A percentile compares a stretch with the other conserved stretches of the same genome.
Evolutionary conservation across 2,797 vertebrate genomes (phyloP).

Genomic region (Graptemys geographica): DNA sequence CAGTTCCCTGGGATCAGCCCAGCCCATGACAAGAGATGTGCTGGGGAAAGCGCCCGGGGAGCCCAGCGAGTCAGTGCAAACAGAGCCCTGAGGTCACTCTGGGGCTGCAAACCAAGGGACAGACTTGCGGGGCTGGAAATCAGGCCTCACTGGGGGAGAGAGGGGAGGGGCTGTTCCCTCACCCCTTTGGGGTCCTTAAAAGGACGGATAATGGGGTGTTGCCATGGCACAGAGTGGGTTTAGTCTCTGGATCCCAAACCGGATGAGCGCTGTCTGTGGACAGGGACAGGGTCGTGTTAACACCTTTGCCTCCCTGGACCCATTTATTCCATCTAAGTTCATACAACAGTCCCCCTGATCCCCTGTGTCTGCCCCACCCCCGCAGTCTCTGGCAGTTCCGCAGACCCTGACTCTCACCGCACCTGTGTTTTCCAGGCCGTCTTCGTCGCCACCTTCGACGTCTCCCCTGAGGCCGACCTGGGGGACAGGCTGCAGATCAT

Average conservation of each 20-base stretch:
- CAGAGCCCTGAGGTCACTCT: background rate
- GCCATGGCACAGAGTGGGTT: background rate
- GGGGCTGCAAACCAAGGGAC: background rate
- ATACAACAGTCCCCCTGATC: background rate
- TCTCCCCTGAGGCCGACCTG: constrained; percentile 76
- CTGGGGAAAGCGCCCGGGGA: background rate
- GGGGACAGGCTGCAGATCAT: constrained; percentile 77
- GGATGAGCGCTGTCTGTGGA: background rate
- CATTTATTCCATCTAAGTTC: background rate
- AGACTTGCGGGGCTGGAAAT: background rate
- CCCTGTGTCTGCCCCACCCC: background rate
- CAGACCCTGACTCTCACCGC: background rate
- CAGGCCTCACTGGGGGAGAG: background rate
- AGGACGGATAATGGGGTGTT: background rate
- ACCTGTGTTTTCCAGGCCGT: constrained; percentile 69
- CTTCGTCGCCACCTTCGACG: constrained; percentile 83
- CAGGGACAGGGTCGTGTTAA: too few relatives aligned
- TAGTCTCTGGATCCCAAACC: background rate
- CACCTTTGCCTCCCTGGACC: too few relatives aligned
- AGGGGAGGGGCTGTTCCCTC: background rate
- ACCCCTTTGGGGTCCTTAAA: background rate
- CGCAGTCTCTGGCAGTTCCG: too few relatives aligned
- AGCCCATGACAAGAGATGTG: background rate
- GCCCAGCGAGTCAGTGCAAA: background rate
- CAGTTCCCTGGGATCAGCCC: background rate